Conservation (phyloP, 2,888 invertebrate species). For the Dascillus cervinus region DNA sequence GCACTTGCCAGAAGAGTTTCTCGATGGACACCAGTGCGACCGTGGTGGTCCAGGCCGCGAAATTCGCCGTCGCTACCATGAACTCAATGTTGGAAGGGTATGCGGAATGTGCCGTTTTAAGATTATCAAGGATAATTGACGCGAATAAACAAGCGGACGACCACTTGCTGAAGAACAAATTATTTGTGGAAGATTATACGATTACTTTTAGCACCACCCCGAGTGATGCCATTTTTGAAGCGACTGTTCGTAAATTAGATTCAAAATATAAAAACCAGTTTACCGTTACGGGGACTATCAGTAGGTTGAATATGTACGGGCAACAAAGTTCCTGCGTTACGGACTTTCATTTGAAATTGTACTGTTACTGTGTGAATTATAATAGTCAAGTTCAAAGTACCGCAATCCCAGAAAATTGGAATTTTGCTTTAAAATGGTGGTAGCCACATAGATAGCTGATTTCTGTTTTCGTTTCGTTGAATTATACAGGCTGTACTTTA, state of each 20-base stretch:
- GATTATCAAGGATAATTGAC: conserved; percentile 54
- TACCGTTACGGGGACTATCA: conserved; percentile 61
- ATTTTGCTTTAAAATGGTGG: no score
- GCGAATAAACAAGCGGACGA: conserved; percentile 55
- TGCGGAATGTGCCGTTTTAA: conserved; percentile 58
- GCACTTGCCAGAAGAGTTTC: conserved; percentile 69
- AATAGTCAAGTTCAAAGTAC: no score
- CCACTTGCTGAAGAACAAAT: conserved; percentile 33
- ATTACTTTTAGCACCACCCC: conserved; percentile 58
- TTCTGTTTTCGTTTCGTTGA: no score
- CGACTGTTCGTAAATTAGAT: conserved; percentile 51
- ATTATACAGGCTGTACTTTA: no score
- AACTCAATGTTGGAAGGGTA: conserved; percentile 55
- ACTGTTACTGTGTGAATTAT: not conserved
- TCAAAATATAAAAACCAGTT: conserved; percentile 35
- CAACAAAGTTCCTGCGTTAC: conserved; percentile 70
- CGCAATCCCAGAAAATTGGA: no score
- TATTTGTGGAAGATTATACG: conserved; percentile 53
- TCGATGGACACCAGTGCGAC: conserved; percentile 49
- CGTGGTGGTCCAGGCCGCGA: conserved; percentile 51
- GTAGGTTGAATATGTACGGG: conserved; percentile 74
- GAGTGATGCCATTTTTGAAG: conserved; percentile 70
- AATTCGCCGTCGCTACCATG: conserved; percentile 55
- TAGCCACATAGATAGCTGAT: no score
- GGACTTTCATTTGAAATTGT: conserved; percentile 63